Base-by-base conservation (phyloP, 2,888 invertebrate species). In the Drosophila nr. perissopoda region DNA sequence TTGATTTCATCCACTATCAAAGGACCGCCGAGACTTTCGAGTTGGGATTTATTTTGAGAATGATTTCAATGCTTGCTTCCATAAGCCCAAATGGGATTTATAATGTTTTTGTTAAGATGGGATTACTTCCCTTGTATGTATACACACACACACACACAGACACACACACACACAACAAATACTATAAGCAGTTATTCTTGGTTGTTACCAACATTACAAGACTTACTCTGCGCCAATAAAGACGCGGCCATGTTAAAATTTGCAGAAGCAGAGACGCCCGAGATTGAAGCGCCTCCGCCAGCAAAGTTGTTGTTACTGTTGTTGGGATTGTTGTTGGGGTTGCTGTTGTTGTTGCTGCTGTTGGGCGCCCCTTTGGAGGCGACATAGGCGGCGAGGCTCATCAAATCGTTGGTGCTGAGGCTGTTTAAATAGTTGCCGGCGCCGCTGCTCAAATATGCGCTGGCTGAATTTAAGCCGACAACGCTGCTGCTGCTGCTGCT, bases 201-300 rank as follows among this genome's bases (percentile, higher is more conserved):
- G 87, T 87, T 91, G 92, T 92, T 91, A 92, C 91, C 92, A 92
- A 93, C 92, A 92, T 92, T 92, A 92, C 88, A 91, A 84, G 92
- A 96, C 96, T 96, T 96, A 97, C 97, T 96, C 95, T 97, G 97
- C 93, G 97, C 96, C 94, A 97, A 95, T 93, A 97, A 95, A 92
- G 97, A 96, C 93, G 96, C 96, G 91, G 96, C 96, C 94, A 93
- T 93, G 82, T 91, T 92, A 61, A 91, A 92, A 91, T 91, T 92
- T 66, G 92, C 91, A 79, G 56, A 38, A 38, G 90, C 94, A 74
- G 85, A 88, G 71, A 88, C 74, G 51, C 74, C 77, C 53, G 89
- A 89, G 7, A 84, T 76, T 34, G 87, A 83, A 58, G 89, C 83
- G 72, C 82, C 87, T 91, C 94, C 92, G 88, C 92, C 91, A 92